Evolutionary conservation across 2,797 vertebrate genomes (phyloP).

Genomic region (Aldrovandia affinis): DNA sequence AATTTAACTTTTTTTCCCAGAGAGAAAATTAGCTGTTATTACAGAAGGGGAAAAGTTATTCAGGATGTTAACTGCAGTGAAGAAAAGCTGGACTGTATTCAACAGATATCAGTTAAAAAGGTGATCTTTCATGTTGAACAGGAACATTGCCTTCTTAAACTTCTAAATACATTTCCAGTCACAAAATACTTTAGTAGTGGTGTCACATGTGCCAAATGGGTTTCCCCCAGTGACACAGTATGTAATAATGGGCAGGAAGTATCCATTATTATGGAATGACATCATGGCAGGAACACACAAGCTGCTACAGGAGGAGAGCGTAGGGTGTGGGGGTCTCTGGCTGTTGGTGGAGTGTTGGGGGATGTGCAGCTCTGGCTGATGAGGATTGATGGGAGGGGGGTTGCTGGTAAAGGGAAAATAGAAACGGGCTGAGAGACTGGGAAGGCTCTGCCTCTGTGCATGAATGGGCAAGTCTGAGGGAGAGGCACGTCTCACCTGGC

Average conservation of each 20-base stretch:
- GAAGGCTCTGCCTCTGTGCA: not conserved
- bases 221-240: not conserved
- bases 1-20: constrained; percentile 13
- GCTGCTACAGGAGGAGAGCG: not conserved
- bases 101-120: not conserved
- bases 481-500: not conserved
- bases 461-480: not conserved
- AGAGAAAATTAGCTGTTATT: not conserved
- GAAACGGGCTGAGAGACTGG: not conserved
- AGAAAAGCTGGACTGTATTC: not conserved
- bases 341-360: not conserved
- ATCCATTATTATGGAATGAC: not conserved
- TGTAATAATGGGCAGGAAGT: not conserved
- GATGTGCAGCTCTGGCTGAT: not conserved
- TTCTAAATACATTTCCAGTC: not conserved
- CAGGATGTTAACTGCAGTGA: not conserved
- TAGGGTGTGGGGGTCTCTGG: not conserved
- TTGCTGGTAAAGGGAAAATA: not conserved
- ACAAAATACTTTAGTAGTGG: not conserved
- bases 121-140: not conserved
- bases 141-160: not conserved
- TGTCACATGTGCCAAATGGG: not conserved
- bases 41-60: not conserved
- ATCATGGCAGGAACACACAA: not conserved
- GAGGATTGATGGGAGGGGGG: not conserved